Evolutionary conservation across 2,888 invertebrate genomes (phyloP).

Genomic region (Euzophera pinguis): DNA sequence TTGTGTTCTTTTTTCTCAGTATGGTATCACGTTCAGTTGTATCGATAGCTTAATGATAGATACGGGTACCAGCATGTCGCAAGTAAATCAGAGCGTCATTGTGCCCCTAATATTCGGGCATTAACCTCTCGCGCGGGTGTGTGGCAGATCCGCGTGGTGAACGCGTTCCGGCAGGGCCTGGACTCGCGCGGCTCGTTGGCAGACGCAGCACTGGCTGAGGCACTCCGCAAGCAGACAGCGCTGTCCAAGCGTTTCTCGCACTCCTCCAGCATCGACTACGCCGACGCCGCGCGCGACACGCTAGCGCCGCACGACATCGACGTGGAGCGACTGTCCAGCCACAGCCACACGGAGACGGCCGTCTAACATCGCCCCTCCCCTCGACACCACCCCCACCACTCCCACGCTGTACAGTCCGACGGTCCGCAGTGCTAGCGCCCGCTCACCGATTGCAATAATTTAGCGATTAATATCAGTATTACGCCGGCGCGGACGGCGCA

Average conservation of each 20-base stretch:
- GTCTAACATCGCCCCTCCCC: constrained; percentile 79
- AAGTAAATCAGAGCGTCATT: constrained; percentile 23
- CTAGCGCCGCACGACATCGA: constrained; percentile 95
- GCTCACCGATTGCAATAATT: constrained; percentile 40
- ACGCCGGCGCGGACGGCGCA: constrained; percentile 30
- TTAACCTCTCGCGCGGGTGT: constrained; percentile 34
- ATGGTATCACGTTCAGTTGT: neutral
- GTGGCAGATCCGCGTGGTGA: constrained; percentile 99
- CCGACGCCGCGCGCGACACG: constrained; percentile 92
- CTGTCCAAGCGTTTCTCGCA: constrained; percentile 95
- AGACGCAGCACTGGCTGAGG: constrained; percentile 95
- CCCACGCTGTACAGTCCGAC: too few relatives aligned
- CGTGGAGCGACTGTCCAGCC: constrained; percentile 94
- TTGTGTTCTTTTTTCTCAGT: too few relatives aligned
- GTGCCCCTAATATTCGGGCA: constrained; percentile 11
- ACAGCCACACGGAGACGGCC: constrained; percentile 97
- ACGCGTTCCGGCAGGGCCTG: constrained; percentile 99
- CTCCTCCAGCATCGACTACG: constrained; percentile 93
- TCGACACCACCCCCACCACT: constrained; percentile 12
- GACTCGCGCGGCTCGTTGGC: constrained; percentile 96
- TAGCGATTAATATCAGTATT: constrained; percentile 42
- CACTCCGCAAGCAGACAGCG: constrained; percentile 95
- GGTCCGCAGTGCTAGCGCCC: constrained; percentile 24
- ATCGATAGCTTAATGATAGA: neutral
- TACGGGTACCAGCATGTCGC: neutral